Evolutionary conservation across 2,888 invertebrate species (phyloP).

Genomic region (Tenodera sinensis): DNA sequence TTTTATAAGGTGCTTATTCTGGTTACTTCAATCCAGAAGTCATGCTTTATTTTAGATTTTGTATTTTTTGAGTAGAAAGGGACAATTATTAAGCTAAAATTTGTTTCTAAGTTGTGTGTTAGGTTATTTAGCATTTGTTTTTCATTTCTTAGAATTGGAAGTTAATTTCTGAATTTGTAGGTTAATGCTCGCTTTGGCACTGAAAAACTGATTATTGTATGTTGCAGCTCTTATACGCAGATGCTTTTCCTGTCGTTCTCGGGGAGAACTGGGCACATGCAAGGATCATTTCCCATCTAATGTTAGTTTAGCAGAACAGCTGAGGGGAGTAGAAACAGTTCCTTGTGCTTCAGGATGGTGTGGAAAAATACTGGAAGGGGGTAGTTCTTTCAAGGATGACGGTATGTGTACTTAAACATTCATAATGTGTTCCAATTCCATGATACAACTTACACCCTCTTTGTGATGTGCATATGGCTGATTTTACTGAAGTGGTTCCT

Average conservation of each 20-base stretch:
- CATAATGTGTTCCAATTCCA: not conserved
- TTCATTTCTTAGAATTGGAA: too few species aligned
- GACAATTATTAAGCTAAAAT: too few species aligned
- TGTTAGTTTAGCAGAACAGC: constrained; percentile 66
- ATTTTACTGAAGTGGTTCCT: too few species aligned
- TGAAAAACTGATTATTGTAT: not conserved
- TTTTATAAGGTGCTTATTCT: too few species aligned
- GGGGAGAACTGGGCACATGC: constrained; percentile 84
- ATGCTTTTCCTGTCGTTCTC: constrained; percentile 80
- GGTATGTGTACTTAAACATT: constrained; percentile 50
- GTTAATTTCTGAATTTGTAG: too few species aligned
- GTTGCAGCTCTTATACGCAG: constrained; percentile 64
- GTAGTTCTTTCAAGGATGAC: constrained; percentile 65
- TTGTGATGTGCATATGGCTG: not conserved
- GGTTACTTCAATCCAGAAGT: too few species aligned
- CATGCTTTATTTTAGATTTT: too few species aligned
- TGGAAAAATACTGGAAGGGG: constrained; percentile 78
- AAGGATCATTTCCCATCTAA: constrained; percentile 82
- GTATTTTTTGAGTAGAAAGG: too few species aligned
- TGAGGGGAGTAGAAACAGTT: constrained; percentile 68
- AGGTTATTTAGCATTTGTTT: too few species aligned
- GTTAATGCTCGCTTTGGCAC: too few species aligned
- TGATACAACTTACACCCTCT: not conserved
- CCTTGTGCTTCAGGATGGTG: constrained; percentile 92
- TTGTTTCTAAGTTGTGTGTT: too few species aligned